Evolutionary conservation across 2,797 vertebrate species (phyloP).

Genomic region (Centroberyx gerrardi): DNA sequence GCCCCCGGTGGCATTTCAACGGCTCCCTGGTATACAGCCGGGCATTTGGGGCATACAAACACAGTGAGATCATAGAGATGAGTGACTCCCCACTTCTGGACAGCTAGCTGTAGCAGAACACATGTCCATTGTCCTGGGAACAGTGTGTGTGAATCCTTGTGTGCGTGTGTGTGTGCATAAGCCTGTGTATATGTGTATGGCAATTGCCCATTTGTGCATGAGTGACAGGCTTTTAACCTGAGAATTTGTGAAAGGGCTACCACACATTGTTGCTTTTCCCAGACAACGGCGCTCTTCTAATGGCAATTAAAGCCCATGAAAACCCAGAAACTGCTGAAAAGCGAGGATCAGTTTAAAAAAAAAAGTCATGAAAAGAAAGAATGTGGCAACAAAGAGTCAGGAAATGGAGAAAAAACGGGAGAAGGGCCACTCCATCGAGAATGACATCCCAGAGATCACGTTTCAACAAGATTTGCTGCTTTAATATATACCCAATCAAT

Average conservation of each 20-base stretch:
- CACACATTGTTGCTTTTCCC: conserved; percentile 29
- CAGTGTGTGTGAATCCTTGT: not conserved
- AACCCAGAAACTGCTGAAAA: conserved; percentile 39
- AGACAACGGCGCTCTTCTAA: conserved; percentile 26
- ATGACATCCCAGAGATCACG: conserved; percentile 64
- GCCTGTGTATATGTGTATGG: conserved; percentile 2
- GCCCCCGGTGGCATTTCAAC: conserved; percentile 2
- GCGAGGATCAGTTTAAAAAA: conserved; percentile 28
- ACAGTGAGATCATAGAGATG: conserved; percentile 50
- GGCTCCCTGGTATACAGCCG: not conserved
- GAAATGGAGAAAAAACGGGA: conserved; percentile 59
- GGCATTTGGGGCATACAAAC: conserved; percentile 32
- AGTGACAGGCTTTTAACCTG: conserved; percentile 37
- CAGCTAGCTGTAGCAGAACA: conserved; percentile 36
- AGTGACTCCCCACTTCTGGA: conserved; percentile 8
- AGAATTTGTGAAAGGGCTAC: conserved; percentile 30
- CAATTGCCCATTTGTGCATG: conserved; percentile 24
- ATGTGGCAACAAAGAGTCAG: conserved; percentile 59
- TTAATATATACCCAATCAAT: conserved; percentile 81
- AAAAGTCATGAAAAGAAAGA: conserved; percentile 18
- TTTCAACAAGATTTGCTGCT: conserved; percentile 80
- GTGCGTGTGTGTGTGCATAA: conserved; percentile 2
- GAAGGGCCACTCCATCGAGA: conserved; percentile 58
- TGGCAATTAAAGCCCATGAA: conserved; percentile 34
- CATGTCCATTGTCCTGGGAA: conserved; percentile 40